Evolutionary conservation across 2,888 invertebrate genomes (phyloP).

Genomic region (Stenodema calcarata): DNA sequence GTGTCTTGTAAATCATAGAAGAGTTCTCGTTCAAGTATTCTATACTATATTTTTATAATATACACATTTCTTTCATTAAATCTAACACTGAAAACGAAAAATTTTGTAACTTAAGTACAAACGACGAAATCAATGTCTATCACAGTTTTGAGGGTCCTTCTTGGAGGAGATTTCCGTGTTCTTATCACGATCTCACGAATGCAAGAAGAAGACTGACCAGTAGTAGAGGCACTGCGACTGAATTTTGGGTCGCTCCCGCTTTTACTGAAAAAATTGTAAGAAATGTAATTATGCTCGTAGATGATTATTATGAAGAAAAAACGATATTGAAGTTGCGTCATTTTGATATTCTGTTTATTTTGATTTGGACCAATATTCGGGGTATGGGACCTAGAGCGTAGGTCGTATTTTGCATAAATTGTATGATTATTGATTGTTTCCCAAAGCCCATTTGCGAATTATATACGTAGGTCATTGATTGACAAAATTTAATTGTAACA

Average conservation of each 20-base stretch:
- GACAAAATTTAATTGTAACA: too few species aligned
- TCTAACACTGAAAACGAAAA: not conserved
- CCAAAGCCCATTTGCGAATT: too few species aligned
- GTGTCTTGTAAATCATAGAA: not conserved
- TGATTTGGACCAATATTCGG: too few species aligned
- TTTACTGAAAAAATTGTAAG: conserved; percentile 8
- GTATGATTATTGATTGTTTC: too few species aligned
- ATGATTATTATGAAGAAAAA: too few species aligned
- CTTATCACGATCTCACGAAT: conserved; percentile 1
- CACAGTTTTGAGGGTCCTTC: not conserved
- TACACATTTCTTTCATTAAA: not conserved
- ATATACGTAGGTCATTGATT: too few species aligned
- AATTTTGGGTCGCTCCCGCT: not conserved
- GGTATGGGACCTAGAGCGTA: too few species aligned
- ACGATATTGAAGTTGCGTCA: too few species aligned
- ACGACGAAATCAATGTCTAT: conserved; percentile 2
- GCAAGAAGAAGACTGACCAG: not conserved
- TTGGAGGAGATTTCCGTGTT: not conserved
- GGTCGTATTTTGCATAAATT: too few species aligned
- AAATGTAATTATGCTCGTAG: too few species aligned
- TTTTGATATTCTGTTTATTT: too few species aligned
- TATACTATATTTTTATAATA: not conserved
- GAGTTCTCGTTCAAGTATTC: not conserved
- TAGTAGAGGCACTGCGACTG: not conserved
- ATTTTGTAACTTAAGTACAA: not conserved